phyloP scores from a whole-genome alignment of 2,797 vertebrate genomes.

The Schizopygopsis pylzovi region DNA sequence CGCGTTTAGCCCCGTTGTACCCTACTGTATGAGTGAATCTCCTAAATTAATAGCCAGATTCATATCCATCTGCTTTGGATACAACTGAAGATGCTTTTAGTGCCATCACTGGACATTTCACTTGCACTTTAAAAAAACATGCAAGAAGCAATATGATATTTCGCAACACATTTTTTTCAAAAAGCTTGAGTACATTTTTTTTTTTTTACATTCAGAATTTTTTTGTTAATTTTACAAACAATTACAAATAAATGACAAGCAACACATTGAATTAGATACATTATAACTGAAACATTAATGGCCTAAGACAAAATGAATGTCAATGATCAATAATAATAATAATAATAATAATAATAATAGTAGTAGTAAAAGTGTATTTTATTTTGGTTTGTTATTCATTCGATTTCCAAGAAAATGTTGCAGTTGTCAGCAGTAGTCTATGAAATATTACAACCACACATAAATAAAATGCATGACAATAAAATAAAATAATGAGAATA shows the following conservation, averaged over 20 bases:
- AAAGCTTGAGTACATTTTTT: too few relatives aligned
- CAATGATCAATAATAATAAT: background rate
- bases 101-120: background rate
- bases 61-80: background rate
- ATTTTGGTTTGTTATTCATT: background rate
- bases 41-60: background rate
- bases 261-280: too few relatives aligned
- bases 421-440: background rate
- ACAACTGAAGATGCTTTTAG: background rate
- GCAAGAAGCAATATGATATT: background rate
- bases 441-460: background rate
- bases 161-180: background rate
- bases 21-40: background rate
- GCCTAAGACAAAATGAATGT: background rate
- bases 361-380: background rate
- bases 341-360: too few relatives aligned
- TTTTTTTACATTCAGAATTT: too few relatives aligned
- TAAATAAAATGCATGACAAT: background rate
- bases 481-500: background rate
- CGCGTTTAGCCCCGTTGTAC: too few relatives aligned
- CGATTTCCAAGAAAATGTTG: background rate
- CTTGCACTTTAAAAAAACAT: background rate
- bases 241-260: too few relatives aligned
- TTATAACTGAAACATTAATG: too few relatives aligned
- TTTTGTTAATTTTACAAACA: too few relatives aligned